Base-by-base conservation (phyloP, 2,888 invertebrate species). In the Anticlea derivata region DNA sequence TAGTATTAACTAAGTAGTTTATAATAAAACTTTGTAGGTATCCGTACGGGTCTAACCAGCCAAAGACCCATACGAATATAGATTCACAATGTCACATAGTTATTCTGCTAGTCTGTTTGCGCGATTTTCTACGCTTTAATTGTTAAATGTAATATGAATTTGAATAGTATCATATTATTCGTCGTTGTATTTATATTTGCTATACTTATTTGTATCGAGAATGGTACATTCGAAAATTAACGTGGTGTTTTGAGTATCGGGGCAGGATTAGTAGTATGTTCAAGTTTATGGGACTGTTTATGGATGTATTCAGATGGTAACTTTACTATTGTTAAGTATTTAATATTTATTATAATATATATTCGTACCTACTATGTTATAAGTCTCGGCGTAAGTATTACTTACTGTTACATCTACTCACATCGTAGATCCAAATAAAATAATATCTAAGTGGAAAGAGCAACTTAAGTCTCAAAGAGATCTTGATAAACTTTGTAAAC, bases 11-110 rank as follows among this genome's bases (percentile, higher is more conserved):
- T 68, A n/a, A n/a, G n/a, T n/a, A 73, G 65, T 56, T 62, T 56
- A 61, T 55, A 54, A 59, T 61, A 52, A 54, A 45, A 47, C 49
- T 59, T 43, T 48, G 41, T 44, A 45, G 45, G 45, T 73, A 75
- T 79, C 78, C 83, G 68, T 83, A 78, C 77, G 86, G 64, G 78
- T 83, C 85, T 86, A 86, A 83, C 88, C 88, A 87, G 89, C 87
- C 86, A 85, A 83, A 82, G 86, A 77, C 78, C 71, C 81, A 79
- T 79, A 81, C 66, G 84, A 73, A 77, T 79, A 70, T 68, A 65
- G 47, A 63, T 72, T 53, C 55, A 61, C 58, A 68, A 65, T 63
- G 65, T 75, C 66, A 73, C 69, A 66, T 74, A 72, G 63, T 66
- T 67, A 69, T 63, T 73, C 65, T 57, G 66, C 73, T 70, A 70